phyloP scores from a whole-genome alignment of 2,888 invertebrate species.

The Pristionchus mayeri region DNA sequence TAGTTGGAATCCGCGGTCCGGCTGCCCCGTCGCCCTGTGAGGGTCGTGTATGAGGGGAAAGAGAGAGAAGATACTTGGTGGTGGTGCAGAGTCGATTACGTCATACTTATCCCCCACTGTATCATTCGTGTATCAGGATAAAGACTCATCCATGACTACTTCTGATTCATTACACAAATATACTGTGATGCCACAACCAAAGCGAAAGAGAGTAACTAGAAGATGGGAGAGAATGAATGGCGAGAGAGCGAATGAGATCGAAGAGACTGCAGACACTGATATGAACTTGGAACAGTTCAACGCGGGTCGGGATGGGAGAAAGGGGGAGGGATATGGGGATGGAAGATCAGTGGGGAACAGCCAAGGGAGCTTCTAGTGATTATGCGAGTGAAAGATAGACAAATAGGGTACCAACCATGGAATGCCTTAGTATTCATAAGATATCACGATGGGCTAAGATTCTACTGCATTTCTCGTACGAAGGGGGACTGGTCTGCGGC shows the following conservation, averaged over 20 bases:
- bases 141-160: slow-evolving; percentile 15
- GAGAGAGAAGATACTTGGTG: slow-evolving; percentile 33
- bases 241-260: slow-evolving; percentile 30
- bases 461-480: slow-evolving; percentile 61
- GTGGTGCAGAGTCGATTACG: slow-evolving; percentile 46
- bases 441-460: slow-evolving; percentile 9
- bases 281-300: slow-evolving; percentile 16
- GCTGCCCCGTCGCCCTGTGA: slow-evolving; percentile 43
- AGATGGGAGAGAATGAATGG: slow-evolving; percentile 12
- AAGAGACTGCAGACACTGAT: neutral
- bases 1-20: slow-evolving; percentile 45
- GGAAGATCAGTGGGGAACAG: neutral
- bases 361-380: slow-evolving; percentile 18
- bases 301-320: neutral
- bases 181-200: neutral
- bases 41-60: neutral
- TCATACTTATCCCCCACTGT: slow-evolving; percentile 16
- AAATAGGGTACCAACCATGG: slow-evolving; percentile 4
- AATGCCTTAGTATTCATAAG: slow-evolving; percentile 37
- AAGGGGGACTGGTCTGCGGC: slow-evolving; percentile 72
- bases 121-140: neutral
- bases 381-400: slow-evolving; percentile 40
- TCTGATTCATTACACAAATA: slow-evolving; percentile 15
- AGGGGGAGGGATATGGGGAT: neutral
- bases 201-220: slow-evolving; percentile 1